Percentiles rank a stretch among this genome's conserved stretches.
Conservation (phyloP, 2,113 vertebrate genomes). For the Megaceryle torquata region DNA sequence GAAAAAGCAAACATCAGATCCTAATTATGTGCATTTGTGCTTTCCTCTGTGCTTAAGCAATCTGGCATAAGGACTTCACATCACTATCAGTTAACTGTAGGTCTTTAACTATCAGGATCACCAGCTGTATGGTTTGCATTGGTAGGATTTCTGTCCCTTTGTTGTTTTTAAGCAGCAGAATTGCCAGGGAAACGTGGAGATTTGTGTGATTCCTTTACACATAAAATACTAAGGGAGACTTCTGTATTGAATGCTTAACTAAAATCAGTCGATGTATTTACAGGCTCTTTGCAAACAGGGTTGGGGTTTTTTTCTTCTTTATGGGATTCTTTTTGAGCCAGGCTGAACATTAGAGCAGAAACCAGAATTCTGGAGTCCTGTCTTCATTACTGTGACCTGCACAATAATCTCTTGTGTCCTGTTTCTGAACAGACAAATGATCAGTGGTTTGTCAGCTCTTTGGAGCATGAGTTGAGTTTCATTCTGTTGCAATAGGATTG, state of each 20-base stretch:
- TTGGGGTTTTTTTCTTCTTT: not conserved
- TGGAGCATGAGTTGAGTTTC: not conserved
- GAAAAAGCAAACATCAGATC: slow-evolving; percentile 74
- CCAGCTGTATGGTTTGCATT: slow-evolving; percentile 25
- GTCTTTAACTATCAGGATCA: slow-evolving; percentile 52
- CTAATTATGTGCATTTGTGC: slow-evolving; percentile 74
- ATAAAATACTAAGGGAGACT: not conserved
- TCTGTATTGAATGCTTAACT: not conserved
- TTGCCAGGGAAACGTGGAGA: slow-evolving; percentile 41
- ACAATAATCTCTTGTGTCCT: not conserved
- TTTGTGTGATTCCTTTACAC: slow-evolving; percentile 24
- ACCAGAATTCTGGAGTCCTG: not conserved
- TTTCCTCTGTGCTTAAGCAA: slow-evolving; percentile 62
- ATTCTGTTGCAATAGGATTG: not conserved
- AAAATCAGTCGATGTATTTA: not conserved
- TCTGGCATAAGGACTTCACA: slow-evolving; percentile 69
- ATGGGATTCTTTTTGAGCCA: not conserved
- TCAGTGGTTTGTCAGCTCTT: not conserved
- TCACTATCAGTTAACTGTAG: slow-evolving; percentile 65
- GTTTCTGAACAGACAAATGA: not conserved
- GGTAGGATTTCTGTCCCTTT: not conserved
- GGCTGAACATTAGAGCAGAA: not conserved
- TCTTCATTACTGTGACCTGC: not conserved
- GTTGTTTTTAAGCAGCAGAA: not conserved
- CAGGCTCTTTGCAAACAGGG: not conserved